These are phyloP conservation scores for Apis mellifera DNA, from an alignment of 1,140 invertebrate genomes.

Conservation along the genomic window Amel_HAv3.1 CM009943.2:7684001-7684500, in stretches of 20 bases:
- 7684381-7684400: conserved; percentile 53
- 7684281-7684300: conserved; percentile 6
- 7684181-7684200: conserved; percentile 14
- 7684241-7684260: conserved; percentile 26
- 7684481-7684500: background rate
- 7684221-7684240: conserved; percentile 33
- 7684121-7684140: conserved; percentile 5
- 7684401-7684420: conserved; percentile 46
- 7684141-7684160: conserved; percentile 21
- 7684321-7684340: conserved; percentile 12
- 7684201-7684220: conserved; percentile 11
- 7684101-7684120: conserved; percentile 25
- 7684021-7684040: conserved; percentile 46
- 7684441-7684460: conserved; percentile 17
- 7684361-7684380: conserved; percentile 45
- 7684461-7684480: conserved; percentile 1
- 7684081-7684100: conserved; percentile 37
- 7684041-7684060: conserved; percentile 41
- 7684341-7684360: conserved; percentile 37
- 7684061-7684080: conserved; percentile 39
- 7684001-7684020: conserved; percentile 44
- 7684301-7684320: conserved; percentile 33
- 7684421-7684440: conserved; percentile 39
- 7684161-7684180: conserved; percentile 49
- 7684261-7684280: background rate